phyloP scores from a whole-genome alignment of 1,140 invertebrate species.

The Megathymus violae region DNA sequence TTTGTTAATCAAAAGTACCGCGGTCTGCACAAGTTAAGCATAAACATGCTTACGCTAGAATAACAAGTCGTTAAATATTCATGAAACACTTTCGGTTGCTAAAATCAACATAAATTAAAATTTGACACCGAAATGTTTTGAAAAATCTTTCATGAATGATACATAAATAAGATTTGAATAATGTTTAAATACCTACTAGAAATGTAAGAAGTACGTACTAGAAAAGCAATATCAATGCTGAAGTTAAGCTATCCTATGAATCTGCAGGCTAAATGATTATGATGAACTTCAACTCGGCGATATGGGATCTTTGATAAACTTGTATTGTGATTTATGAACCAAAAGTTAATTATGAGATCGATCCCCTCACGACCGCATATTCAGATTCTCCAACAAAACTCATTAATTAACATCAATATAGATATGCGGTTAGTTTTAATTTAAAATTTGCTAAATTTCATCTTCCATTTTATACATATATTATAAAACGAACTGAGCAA shows the following conservation, averaged over 20 bases:
- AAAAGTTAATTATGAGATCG: slow-evolving; percentile 5
- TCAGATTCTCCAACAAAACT: slow-evolving; percentile 38
- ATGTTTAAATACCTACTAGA: neutral
- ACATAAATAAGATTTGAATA: neutral
- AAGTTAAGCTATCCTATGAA: no score
- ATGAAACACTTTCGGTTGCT: slow-evolving; percentile 35
- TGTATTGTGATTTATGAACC: no score
- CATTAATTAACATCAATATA: slow-evolving; percentile 38
- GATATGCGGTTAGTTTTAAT: slow-evolving; percentile 41
- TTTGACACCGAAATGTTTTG: neutral
- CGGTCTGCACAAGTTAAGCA: slow-evolving; percentile 44
- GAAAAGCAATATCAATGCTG: neutral
- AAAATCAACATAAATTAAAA: slow-evolving; percentile 14
- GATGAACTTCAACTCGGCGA: no score
- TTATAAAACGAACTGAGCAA: slow-evolving; percentile 9
- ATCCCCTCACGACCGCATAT: slow-evolving; percentile 37
- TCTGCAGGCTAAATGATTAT: no score
- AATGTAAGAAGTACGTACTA: neutral
- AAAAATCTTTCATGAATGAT: neutral
- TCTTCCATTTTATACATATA: slow-evolving; percentile 14
- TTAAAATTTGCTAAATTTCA: slow-evolving; percentile 36
- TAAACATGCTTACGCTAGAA: slow-evolving; percentile 46
- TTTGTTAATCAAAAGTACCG: slow-evolving; percentile 43
- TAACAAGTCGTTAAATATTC: slow-evolving; percentile 51
- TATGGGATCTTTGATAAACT: no score